Evolutionary conservation across 2,797 vertebrate species (phyloP), one percentile per base, ranked within the genome.

Genomic region (Myiotriccus ornatus): DNA sequence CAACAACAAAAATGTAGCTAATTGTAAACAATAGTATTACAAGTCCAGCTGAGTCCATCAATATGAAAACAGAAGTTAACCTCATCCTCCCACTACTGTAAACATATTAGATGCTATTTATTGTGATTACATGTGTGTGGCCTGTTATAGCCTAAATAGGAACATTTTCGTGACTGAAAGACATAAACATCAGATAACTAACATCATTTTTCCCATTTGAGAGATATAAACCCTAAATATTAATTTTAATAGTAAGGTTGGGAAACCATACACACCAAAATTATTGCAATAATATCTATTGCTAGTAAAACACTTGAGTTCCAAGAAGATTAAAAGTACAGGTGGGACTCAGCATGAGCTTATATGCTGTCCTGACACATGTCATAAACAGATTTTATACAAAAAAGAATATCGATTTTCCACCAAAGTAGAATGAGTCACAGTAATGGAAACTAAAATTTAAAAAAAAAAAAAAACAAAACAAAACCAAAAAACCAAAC

Each of bases 51-150:
- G 98, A 98, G 97, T 97, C 97, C 97, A 98, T 98, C 98, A 96
- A 97, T 97, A 98, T 97, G 96, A 97, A 98, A 98, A 98, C 98
- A 98, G 98, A 98, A 98, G 97, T 98, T 96, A 97, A 97, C 97
- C 97, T 97, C 97, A 97, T 97, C 96, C 97, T 98, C 98, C 97
- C 96, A 69, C 96, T 98, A 98, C 98, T 98, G 97, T 99, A 99
- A 99, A 99, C 99, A 99, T 96, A 98, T 97, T 98, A 98, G 98
- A 98, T 95, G 98, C 98, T 99, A 99, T 99, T 99, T 98, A 98
- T 98, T 98, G 98, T 98, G 98, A 98, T 98, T 98, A 97, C 96
- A 97, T 98, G 98, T 98, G 98, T 97, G 98, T 98, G 98, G 98
- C 97, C 97, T 93, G 59, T 97, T 95, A 96, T 94, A 98, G 98